Evolutionary conservation across 2,888 invertebrate genomes (phyloP).

Genomic region (Meteorus colon): DNA sequence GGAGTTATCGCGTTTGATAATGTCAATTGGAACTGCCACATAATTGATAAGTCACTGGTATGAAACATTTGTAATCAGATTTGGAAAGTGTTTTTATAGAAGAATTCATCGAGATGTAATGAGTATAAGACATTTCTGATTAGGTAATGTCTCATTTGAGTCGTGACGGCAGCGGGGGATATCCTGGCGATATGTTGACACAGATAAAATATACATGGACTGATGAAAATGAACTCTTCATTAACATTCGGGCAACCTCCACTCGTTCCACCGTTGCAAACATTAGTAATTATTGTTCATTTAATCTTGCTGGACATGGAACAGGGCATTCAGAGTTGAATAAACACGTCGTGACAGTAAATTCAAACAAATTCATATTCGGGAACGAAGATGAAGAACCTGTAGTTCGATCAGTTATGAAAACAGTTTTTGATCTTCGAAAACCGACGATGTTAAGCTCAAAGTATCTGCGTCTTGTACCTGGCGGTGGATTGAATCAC

Average conservation of each 20-base stretch:
- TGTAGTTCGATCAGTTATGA: constrained; percentile 60
- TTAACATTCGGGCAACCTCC: constrained; percentile 75
- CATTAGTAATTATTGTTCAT: constrained; percentile 77
- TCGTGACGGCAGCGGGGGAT: constrained; percentile 75
- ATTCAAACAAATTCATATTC: constrained; percentile 73
- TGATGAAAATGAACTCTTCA: constrained; percentile 74
- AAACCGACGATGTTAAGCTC: constrained; percentile 70
- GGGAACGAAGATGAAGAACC: constrained; percentile 69
- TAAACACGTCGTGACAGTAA: constrained; percentile 71
- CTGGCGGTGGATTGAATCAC: constrained; percentile 75
- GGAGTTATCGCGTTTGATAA: constrained; percentile 75
- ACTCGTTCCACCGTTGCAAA: constrained; percentile 76
- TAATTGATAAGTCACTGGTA: constrained; percentile 61
- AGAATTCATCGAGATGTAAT: neutral
- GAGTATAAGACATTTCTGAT: neutral
- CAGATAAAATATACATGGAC: constrained; percentile 75
- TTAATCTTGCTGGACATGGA: constrained; percentile 78
- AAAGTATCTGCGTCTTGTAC: constrained; percentile 63
- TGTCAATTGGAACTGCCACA: constrained; percentile 69
- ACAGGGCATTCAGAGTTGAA: constrained; percentile 66
- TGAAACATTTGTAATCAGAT: constrained; percentile 10
- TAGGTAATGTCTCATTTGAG: constrained; percentile 74
- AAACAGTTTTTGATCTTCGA: constrained; percentile 74
- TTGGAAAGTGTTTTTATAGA: neutral
- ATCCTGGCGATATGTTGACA: constrained; percentile 75